Conservation (phyloP, 2,113 vertebrate genomes). For the Todiramphus saurophagus region DNA sequence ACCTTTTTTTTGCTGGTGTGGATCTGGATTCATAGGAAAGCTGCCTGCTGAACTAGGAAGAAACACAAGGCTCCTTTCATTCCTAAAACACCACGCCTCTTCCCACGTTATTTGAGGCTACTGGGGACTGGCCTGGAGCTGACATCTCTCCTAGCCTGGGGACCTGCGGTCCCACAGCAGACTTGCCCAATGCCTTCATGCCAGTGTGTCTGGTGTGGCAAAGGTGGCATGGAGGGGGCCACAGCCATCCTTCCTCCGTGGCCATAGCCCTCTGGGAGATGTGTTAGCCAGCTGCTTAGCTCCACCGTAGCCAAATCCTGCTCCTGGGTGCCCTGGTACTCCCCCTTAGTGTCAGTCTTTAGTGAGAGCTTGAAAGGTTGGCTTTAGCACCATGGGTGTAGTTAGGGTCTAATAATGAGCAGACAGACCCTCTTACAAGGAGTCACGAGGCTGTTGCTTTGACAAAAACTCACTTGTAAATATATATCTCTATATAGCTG, state of each 20-base stretch:
- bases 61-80: background rate
- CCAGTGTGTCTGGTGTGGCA: background rate
- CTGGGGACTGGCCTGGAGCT: background rate
- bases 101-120: background rate
- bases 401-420: background rate
- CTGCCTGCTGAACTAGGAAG: background rate
- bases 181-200: background rate
- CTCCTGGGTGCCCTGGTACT: background rate
- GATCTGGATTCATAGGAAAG: background rate
- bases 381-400: background rate
- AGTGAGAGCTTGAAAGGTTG: background rate
- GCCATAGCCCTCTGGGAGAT: background rate
- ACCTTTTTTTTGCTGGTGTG: background rate
- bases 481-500: background rate
- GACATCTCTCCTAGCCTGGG: background rate
- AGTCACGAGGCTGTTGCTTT: background rate
- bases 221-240: background rate
- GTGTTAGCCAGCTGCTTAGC: background rate
- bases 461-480: conserved; percentile 17
- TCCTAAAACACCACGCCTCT: background rate
- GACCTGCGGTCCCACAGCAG: background rate
- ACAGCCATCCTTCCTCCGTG: background rate
- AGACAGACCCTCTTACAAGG: background rate
- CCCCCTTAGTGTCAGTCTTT: background rate
- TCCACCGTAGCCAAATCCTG: background rate